Evolutionary conservation across 2,113 vertebrate genomes (phyloP), one percentile per base, ranked within the genome.

Genomic region (Baryphthengus martii): DNA sequence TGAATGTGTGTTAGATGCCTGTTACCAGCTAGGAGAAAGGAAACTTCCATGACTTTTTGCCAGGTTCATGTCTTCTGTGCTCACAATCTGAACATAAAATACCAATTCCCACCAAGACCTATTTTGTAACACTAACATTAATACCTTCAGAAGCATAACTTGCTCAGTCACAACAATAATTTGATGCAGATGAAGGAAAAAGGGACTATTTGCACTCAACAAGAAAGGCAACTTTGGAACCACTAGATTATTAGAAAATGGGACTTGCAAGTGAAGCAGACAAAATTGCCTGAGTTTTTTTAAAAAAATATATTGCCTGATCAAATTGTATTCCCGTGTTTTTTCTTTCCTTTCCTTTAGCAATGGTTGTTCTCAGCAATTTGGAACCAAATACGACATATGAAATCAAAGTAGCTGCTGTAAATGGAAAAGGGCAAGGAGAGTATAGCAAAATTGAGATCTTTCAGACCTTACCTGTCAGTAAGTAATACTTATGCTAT

Each of bases 371-470:
- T 97, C 98, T 99, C 90, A 99, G 97, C 72, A 98, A 98, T 87
- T 97, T 99, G 97, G 99, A 99, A 97, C 99, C 99, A 97, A 99
- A 99, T 97, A 99, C 99, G 1, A 99, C 99, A 7, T 99, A 99
- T 9, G 99, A 99, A 97, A 98, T 99, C 66, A 98, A 98, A 81
- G 99, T 99, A 89, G 98, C 99, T 26, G 99, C 99, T 29, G 98
- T 99, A 85, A 99, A 99, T 84, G 99, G 99, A 72, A 99, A 99
- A 98, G 99, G 99, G 9, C 99, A 99, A 98, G 99, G 99, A 35
- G 99, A 99, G 79, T 99, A 99, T 93, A 99, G 99, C 96, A 99
- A 99, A 98, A 99, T 95, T 6, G 99, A 99, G 97, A 98, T 97
- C 94, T 99, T 99, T 97, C 99, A 99, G 97, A 99, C 99, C 9